Conservation (phyloP, 2,888 invertebrate species). For the Dynastes tityus region DNA sequence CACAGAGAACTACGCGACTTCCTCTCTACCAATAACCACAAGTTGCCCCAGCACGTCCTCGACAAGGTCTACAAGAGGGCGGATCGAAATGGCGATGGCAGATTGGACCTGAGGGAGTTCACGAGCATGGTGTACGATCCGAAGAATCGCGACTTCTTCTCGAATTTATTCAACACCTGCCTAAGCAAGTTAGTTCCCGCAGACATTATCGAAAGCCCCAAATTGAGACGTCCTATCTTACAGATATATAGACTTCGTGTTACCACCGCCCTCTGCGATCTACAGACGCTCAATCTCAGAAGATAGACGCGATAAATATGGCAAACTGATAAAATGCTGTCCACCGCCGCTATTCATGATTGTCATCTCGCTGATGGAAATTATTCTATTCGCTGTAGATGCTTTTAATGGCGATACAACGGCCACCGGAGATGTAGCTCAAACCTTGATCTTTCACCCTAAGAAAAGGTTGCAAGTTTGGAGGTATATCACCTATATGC, state of each 20-base stretch:
- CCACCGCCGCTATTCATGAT: constrained; percentile 97
- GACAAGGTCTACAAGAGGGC: constrained; percentile 78
- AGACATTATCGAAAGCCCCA: neutral
- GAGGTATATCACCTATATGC: constrained; percentile 96
- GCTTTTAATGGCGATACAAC: constrained; percentile 58
- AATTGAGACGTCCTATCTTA: neutral
- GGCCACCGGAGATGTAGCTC: constrained; percentile 82
- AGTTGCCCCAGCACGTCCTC: constrained; percentile 79
- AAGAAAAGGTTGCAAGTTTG: constrained; percentile 88
- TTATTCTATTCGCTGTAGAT: constrained; percentile 77
- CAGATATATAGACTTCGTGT: constrained; percentile 38
- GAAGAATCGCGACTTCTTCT: constrained; percentile 60
- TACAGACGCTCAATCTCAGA: constrained; percentile 1
- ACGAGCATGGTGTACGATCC: constrained; percentile 79
- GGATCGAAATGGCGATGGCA: constrained; percentile 79
- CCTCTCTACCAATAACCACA: constrained; percentile 76
- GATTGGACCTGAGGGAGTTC: constrained; percentile 82
- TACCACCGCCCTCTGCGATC: neutral
- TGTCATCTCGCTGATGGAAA: constrained; percentile 89
- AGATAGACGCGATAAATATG: constrained; percentile 42
- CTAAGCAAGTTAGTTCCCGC: constrained; percentile 74
- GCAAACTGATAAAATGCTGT: constrained; percentile 82
- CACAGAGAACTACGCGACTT: constrained; percentile 78
- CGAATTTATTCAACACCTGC: constrained; percentile 73
- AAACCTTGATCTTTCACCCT: constrained; percentile 91